phyloP scores from a whole-genome alignment of 2,113 vertebrate species.

The Arizona elegans region DNA sequence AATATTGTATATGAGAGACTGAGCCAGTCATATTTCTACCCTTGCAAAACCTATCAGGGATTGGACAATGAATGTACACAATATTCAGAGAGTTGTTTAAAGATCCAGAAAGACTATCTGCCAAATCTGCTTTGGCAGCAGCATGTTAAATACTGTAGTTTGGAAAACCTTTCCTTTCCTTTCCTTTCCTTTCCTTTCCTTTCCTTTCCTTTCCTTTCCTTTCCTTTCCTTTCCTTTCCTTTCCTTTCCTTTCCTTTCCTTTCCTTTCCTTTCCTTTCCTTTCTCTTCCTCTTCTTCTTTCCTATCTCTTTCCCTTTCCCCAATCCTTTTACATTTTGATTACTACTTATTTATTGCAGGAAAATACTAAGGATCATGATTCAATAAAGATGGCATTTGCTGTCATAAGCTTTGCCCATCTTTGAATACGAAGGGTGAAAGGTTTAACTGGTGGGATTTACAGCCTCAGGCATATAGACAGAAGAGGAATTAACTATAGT shows the following conservation, averaged over 20 bases:
- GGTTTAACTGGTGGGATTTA: conserved; percentile 53
- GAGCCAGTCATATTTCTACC: neutral
- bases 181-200: conserved; percentile 17
- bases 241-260: neutral
- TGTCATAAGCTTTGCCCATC: conserved; percentile 59
- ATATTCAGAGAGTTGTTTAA: conserved; percentile 1
- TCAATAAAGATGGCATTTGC: conserved; percentile 67
- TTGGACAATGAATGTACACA: neutral
- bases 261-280: neutral
- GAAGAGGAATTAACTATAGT: conserved; percentile 32
- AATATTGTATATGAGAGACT: neutral
- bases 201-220: neutral
- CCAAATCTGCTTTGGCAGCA: neutral
- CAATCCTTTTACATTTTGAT: conserved; percentile 61
- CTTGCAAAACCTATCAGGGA: neutral
- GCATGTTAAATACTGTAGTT: neutral
- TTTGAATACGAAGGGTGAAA: conserved; percentile 62
- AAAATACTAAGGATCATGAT: conserved; percentile 62
- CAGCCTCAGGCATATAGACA: conserved; percentile 49
- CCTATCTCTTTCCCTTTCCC: neutral
- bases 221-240: conserved; percentile 13
- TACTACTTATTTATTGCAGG: conserved; percentile 65
- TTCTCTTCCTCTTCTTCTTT: neutral
- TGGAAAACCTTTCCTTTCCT: neutral
- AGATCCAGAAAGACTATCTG: neutral